Evolutionary conservation across 1,140 invertebrate genomes (phyloP).

Genomic region (Pectinophora gossypiella): DNA sequence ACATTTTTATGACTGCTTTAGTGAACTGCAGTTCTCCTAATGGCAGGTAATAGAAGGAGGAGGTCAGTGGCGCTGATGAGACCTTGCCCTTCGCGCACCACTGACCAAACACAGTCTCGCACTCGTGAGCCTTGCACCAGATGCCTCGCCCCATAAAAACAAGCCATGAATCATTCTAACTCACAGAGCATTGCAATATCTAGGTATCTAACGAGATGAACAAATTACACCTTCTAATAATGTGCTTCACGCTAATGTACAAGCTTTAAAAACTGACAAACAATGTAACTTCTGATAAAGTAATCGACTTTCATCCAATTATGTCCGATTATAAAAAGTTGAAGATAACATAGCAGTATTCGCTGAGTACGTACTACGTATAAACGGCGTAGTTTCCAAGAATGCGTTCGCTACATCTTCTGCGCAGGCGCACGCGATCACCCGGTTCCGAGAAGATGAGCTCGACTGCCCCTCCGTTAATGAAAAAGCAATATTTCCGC

Average conservation of each 20-base stretch:
- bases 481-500: background rate
- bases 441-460: slow-evolving; percentile 25
- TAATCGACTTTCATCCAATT: no score
- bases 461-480: background rate
- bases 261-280: no score
- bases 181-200: no score
- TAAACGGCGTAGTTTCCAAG: background rate
- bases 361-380: no score
- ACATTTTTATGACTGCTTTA: no score
- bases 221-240: no score
- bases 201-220: no score
- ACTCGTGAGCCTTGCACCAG: slow-evolving; percentile 38
- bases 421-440: slow-evolving; percentile 30
- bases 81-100: slow-evolving; percentile 64
- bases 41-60: slow-evolving; percentile 1
- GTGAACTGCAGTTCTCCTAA: no score
- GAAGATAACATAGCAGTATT: no score
- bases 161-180: slow-evolving; percentile 30
- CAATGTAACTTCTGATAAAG: no score
- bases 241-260: no score
- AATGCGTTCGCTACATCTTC: background rate
- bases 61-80: slow-evolving; percentile 49
- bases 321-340: no score
- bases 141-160: slow-evolving; percentile 41
- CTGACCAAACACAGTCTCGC: slow-evolving; percentile 51